phyloP scores from a whole-genome alignment of 2,888 invertebrate genomes.

The Venusia cambrica region DNA sequence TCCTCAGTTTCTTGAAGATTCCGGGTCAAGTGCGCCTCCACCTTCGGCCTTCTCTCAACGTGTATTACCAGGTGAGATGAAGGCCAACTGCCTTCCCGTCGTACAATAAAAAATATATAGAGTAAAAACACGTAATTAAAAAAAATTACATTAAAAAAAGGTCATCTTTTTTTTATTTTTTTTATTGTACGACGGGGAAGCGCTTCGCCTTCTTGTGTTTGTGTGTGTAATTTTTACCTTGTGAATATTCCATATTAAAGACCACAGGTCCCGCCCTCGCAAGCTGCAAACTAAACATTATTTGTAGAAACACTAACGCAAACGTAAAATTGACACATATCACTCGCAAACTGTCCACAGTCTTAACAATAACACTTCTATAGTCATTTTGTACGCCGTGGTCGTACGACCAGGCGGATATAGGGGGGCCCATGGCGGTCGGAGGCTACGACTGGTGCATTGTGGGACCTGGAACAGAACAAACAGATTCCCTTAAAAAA shows the following conservation, averaged over 20 bases:
- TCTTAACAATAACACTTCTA: constrained; percentile 40
- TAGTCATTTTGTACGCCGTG: constrained; percentile 32
- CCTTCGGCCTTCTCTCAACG: no score
- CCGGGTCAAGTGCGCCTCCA: no score
- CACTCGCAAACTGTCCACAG: constrained; percentile 49
- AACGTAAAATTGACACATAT: constrained; percentile 58
- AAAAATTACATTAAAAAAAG: no score
- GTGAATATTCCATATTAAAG: constrained; percentile 67
- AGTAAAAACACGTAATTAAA: no score
- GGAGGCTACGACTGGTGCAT: constrained; percentile 50
- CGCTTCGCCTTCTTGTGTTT: no score
- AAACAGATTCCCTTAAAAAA: constrained; percentile 18
- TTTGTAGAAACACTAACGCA: constrained; percentile 52
- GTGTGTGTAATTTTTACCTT: no score
- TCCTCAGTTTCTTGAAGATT: no score
- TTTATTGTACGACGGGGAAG: no score
- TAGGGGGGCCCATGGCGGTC: constrained; percentile 61
- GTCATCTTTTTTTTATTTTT: no score
- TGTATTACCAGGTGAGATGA: no score
- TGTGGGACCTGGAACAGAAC: constrained; percentile 50
- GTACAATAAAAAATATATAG: no score
- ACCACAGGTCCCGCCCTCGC: constrained; percentile 65
- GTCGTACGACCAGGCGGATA: constrained; percentile 58
- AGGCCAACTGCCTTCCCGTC: no score
- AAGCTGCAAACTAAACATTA: constrained; percentile 49